Evolutionary conservation across 2,888 invertebrate species (phyloP), one percentile per base, ranked within the genome.

Genomic region (Drosophila limbata): DNA sequence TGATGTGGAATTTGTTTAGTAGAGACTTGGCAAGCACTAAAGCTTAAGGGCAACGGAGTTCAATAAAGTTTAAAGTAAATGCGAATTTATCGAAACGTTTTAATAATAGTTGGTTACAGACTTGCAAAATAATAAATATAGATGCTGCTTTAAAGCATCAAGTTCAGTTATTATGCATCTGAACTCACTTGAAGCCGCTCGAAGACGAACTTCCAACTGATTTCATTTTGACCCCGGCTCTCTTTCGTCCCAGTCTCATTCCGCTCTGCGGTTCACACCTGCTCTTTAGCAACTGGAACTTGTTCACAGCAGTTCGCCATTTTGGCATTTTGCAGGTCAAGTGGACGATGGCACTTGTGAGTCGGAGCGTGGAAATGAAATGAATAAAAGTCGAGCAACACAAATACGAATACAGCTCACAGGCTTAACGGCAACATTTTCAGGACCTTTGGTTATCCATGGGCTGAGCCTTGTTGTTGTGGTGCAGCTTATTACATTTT

Each of bases 401-500:
- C 44, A 31, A 55, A 31, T 35, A n/a, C 44, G 42, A 55, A 35
- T 33, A 45, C 56, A 61, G 53, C 31, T 48, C 45, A 21, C 57
- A 25, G 69, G 44, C 45, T 62, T 28, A 44, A 39, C 47, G 57
- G 11, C 45, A 47, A 45, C 51, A 48, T 25, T 39, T 9, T 33
- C 59, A 39, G 48, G 17, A 15, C 64, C 50, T 39, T 35, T 55
- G 15, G 44, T 44, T 35, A 21, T 53, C 47, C 39, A 31, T 63
- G 44, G 9, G 28, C 56, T 45, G 44, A 68, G 37, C 40, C 40
- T 55, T 44, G 57, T 28, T 59, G 44, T 56, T 65, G 62, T 53
- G 50, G 25, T 45, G 64, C 31, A 61, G 88, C 69, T 88, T 84
- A 84, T 84, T 84, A 81, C 73, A 78, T 88, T 88, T 85, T 76